phyloP scores from a whole-genome alignment of 2,888 invertebrate genomes.

The Nysson spinosus region DNA sequence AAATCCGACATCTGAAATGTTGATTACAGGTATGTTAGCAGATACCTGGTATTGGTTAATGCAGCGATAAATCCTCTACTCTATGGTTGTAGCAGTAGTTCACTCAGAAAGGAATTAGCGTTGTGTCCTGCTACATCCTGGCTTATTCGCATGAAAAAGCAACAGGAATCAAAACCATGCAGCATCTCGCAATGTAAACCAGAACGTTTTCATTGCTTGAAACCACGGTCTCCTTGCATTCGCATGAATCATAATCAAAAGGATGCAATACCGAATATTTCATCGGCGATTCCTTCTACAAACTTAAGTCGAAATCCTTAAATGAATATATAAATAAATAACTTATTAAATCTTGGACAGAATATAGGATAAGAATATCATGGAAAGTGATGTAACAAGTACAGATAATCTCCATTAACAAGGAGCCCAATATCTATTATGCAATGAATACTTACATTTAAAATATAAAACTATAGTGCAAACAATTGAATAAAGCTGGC shows the following conservation, averaged over 20 bases:
- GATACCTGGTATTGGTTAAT: slow-evolving; percentile 84
- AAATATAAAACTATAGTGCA: slow-evolving; percentile 21
- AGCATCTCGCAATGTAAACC: slow-evolving; percentile 26
- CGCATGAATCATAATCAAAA: slow-evolving; percentile 28
- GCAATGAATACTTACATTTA: slow-evolving; percentile 16
- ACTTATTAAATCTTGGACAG: neutral
- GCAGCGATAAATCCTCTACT: slow-evolving; percentile 88
- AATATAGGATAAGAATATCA: neutral
- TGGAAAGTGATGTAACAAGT: slow-evolving; percentile 3
- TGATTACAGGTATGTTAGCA: slow-evolving; percentile 82
- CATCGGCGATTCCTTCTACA: slow-evolving; percentile 17
- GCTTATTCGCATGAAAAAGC: slow-evolving; percentile 47
- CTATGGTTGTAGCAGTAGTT: slow-evolving; percentile 86
- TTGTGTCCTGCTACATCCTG: slow-evolving; percentile 55
- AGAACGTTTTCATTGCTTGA: slow-evolving; percentile 33
- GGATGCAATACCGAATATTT: slow-evolving; percentile 42
- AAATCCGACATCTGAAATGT: too few species aligned
- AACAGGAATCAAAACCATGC: slow-evolving; percentile 16
- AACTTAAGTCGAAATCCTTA: slow-evolving; percentile 16
- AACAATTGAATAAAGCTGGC: slow-evolving; percentile 15
- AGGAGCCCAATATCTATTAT: slow-evolving; percentile 16
- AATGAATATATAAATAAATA: neutral
- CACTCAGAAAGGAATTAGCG: slow-evolving; percentile 83
- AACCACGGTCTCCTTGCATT: slow-evolving; percentile 56
- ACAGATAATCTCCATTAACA: neutral